Evolutionary conservation across 2,888 invertebrate species (phyloP), one percentile per base, ranked within the genome.

Genomic region (Hesperia comma): DNA sequence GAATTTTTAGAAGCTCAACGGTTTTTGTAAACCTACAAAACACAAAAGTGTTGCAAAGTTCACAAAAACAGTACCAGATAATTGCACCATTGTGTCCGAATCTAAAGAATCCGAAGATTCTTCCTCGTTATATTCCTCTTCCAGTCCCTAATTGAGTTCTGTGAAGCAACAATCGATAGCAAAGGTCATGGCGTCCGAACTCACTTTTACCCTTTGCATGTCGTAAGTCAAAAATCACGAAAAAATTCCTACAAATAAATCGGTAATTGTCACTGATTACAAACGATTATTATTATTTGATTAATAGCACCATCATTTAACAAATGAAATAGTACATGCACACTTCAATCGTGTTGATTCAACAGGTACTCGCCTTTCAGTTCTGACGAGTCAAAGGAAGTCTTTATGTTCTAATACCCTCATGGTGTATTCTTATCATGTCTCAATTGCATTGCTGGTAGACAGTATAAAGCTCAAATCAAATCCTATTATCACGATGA

Each of bases 401-500:
- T 61, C 66, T 67, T 61, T 55, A 61, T 67, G 33, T 67, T 46
- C 46, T 66, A 66, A 66, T 66, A 46, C 66, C 66, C 33, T 66
- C 55, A 55, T 46, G 58, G 60, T 6, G 19, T 54, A 60, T 66
- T 66, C 54, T 57, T 56, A 40, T n/a, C 62, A 32, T 63, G 57
- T 66, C 66, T 66, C 54, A 46, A 56, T 60, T 66, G 49, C 33
- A 63, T 63, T 49, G 51, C 58, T 43, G 17, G 58, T 54, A 66
- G 53, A 60, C 51, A 57, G 51, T 63, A 53, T 64, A 54, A 66
- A 60, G 66, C 66, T 66, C 66, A 54, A 60, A 66, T 66, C 60
- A 66, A 64, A 66, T 66, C 66, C 66, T 66, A 66, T 66, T 66
- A 66, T 66, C 66, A 66, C 66, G 66, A 66, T 32, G 58, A 54